Evolutionary conservation across 2,797 vertebrate genomes (phyloP), one percentile per base, ranked within the genome.

Genomic region (Champsocephalus gunnari): DNA sequence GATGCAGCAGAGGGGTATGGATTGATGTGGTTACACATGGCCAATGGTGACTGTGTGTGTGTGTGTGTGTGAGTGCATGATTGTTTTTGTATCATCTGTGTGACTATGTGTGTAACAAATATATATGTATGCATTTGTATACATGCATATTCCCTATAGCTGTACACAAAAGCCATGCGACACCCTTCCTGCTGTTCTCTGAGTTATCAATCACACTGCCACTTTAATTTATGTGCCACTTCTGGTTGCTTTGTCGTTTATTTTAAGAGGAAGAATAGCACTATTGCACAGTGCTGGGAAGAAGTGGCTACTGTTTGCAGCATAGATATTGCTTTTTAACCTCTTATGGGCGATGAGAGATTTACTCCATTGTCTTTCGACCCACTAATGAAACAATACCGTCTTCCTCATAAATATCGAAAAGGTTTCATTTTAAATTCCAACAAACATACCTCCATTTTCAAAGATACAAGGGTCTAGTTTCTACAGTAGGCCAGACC

Each of bases 181-280:
- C 86, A 87, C 89, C 94, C 95, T 95, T 86, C 94, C 94, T 95
- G 93, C 94, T 92, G 93, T 94, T 95, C 91, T 92, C 79, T 85
- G 84, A 90, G 92, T 94, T 96, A 97, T 98, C 96, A 96, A 96
- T 98, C 97, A 97, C 92, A 9, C 95, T 97, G 96, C 96, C 96
- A 96, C 94, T 95, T 96, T 97, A 96, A 98, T 97, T 97, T 96
- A 97, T 95, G 96, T 95, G 94, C 95, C 95, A 95, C 96, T 97
- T 96, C 96, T 97, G 96, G 95, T 96, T 97, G 95, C 96, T 95
- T 95, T 96, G 96, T 96, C 94, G 92, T 96, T 96, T 96, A 94
- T 97, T 96, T 97, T 94, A 94, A 62, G 95, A 96, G 94, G 92
- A 92, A 93, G 96, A 95, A 96, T 96, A 96, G 96, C 94, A 94